Base-by-base conservation (phyloP, 2,888 invertebrate species). In the Spisula subtruncata region DNA sequence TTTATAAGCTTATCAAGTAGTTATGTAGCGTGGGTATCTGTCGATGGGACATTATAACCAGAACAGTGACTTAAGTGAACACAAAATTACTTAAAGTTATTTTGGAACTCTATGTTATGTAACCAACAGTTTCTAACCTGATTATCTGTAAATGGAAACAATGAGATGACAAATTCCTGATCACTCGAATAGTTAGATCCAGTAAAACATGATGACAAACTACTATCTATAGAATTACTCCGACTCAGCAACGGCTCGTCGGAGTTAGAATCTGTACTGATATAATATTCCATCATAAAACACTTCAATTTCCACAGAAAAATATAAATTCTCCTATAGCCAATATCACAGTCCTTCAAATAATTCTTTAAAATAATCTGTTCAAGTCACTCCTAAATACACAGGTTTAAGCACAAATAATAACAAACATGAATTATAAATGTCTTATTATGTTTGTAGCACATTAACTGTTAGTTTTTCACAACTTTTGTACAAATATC, bases 211-310 rank as follows among this genome's bases (percentile, higher is more conserved):
- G 86, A 87, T 2, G 90, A 86, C 16, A 32, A 25, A 48, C 80
- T 85, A 80, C 89, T 89, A 71, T 89, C 79, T 29, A 91, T 12
- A 16, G 91, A 91, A 75, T 89, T 91, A 91, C 91, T 91, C 66
- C 91, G 81, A 83, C 91, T 91, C 60, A 79, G 80, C 18, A 85
- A 5, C 14, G 80, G 85, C 56, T 79, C 85, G 1, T 75, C 75
- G 0, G 79, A 54, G n/a, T n/a, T 48, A n/a, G 85, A 85, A 25
- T 35, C 85, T 18, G 80, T 54, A 79, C 56, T 79, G 29, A 54
- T 79, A 79, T 20, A 85, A 14, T 85, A 16, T 32, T 75, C 18
- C 20, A 41, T 66, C 4, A 66, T 35, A 0, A 25, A 51, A 54
- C 18, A 29, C 14, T 32, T 14, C 1, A 54, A 16, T 82, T 82